These are phyloP conservation scores for Dermolepida albohirtum DNA, from an alignment of 2,888 invertebrate genomes.

Conservation along the genomic window DNA sequence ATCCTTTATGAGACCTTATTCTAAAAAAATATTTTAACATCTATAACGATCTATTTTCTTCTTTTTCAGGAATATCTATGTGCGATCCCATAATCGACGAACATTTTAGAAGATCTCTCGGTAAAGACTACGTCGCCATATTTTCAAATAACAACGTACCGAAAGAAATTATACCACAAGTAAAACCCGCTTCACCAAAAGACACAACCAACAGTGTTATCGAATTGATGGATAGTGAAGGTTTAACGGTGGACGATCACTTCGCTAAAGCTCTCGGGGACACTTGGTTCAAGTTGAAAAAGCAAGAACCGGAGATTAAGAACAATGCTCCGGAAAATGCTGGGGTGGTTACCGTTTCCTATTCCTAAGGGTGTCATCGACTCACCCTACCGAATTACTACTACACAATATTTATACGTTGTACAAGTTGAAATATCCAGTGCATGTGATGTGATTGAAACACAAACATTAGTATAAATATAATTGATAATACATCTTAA, in stretches of 20 bases:
- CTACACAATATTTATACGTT: neutral
- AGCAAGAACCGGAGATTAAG: slow-evolving; percentile 69
- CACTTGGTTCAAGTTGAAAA: slow-evolving; percentile 83
- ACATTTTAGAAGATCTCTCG: slow-evolving; percentile 92
- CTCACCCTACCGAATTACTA: neutral
- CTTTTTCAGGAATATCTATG: slow-evolving; percentile 76
- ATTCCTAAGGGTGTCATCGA: slow-evolving; percentile 33
- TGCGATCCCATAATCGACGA: slow-evolving; percentile 95
- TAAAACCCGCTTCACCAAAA: slow-evolving; percentile 43
- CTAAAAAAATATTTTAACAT: no score
- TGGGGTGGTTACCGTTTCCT: slow-evolving; percentile 59
- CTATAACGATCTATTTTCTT: slow-evolving; percentile 10
- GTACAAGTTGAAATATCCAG: slow-evolving; percentile 8
- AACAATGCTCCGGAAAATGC: slow-evolving; percentile 57
- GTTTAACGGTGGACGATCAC: slow-evolving; percentile 86
- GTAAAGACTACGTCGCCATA: slow-evolving; percentile 80
- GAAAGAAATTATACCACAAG: slow-evolving; percentile 53
- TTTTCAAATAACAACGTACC: slow-evolving; percentile 71
- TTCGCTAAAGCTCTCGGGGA: slow-evolving; percentile 91
- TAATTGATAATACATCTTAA: no score
- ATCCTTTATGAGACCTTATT: no score
- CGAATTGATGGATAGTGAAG: slow-evolving; percentile 71
- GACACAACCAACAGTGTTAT: slow-evolving; percentile 60
- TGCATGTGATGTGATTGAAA: neutral
- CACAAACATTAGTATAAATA: no score